phyloP scores from a whole-genome alignment of 2,888 invertebrate genomes.

The Dicycla oo region DNA sequence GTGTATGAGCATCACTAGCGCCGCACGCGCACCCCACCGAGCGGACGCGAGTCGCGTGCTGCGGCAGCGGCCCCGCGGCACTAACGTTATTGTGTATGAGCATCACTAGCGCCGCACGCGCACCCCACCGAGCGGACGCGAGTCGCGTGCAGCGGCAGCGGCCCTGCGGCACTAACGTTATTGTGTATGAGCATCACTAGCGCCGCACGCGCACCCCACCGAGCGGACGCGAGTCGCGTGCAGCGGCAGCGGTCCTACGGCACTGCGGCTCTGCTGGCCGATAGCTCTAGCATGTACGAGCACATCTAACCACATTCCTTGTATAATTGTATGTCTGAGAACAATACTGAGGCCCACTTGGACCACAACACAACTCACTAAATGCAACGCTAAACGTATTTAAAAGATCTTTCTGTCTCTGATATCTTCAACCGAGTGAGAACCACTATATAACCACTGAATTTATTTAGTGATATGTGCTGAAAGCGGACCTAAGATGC shows the following conservation, averaged over 20 bases:
- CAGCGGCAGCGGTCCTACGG: too few relatives aligned
- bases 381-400: neutral
- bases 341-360: conserved; percentile 1
- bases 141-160: too few relatives aligned
- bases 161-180: too few relatives aligned
- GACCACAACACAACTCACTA: too few relatives aligned
- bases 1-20: too few relatives aligned
- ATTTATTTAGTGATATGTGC: too few relatives aligned
- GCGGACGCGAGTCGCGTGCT: too few relatives aligned
- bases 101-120: neutral
- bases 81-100: too few relatives aligned
- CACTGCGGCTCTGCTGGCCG: neutral
- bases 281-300: conserved; percentile 12
- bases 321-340: neutral
- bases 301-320: conserved; percentile 22
- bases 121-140: neutral
- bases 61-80: too few relatives aligned
- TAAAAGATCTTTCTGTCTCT: neutral
- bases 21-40: neutral
- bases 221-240: too few relatives aligned
- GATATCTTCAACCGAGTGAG: neutral
- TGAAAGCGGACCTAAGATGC: neutral
- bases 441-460: neutral
- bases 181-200: too few relatives aligned
- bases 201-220: neutral